A percentile compares a stretch with the other conserved stretches of the same genome.
These are phyloP conservation scores for Caenorhabditis imperialis DNA, from an alignment of 2,888 invertebrate species.

Conservation along the genomic window DNA sequence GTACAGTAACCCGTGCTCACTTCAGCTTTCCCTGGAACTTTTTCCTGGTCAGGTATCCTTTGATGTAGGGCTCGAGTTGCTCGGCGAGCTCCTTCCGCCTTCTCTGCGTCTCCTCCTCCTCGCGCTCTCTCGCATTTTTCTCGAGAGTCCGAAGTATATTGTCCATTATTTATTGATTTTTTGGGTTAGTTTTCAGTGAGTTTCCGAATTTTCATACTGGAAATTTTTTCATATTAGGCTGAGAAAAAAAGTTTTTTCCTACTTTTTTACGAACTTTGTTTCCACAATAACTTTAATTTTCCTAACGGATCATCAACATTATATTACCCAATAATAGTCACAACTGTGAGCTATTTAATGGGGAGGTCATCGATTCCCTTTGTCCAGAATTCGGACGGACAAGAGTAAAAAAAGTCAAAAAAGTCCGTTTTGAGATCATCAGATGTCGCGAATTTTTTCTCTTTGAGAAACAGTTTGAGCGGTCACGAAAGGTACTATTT, in stretches of 20 bases:
- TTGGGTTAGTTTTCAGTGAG: not conserved
- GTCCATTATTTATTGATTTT: slow-evolving; percentile 37
- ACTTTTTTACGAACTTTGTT: not conserved
- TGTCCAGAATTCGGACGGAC: too few species aligned
- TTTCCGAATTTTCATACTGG: slow-evolving; percentile 26
- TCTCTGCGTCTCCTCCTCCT: slow-evolving; percentile 47
- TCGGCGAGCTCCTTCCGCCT: slow-evolving; percentile 38
- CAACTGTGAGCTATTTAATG: too few species aligned
- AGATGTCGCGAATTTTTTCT: too few species aligned
- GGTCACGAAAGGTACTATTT: too few species aligned
- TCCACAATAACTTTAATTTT: too few species aligned
- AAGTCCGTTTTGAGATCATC: too few species aligned
- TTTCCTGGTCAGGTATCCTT: slow-evolving; percentile 56
- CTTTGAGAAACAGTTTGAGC: too few species aligned
- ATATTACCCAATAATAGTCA: too few species aligned
- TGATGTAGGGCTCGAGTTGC: slow-evolving; percentile 52
- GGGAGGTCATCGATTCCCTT: too few species aligned
- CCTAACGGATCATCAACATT: too few species aligned
- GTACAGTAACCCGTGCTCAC: slow-evolving; percentile 22
- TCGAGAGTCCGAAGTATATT: slow-evolving; percentile 54
- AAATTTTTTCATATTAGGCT: too few species aligned
- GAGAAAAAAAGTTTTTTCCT: not conserved
- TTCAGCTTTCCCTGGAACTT: slow-evolving; percentile 31
- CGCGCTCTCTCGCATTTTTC: slow-evolving; percentile 60
- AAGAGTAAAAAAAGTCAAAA: too few species aligned